Conservation (phyloP, 2,797 vertebrate genomes). For the Dendrocincla tyrannina region DNA sequence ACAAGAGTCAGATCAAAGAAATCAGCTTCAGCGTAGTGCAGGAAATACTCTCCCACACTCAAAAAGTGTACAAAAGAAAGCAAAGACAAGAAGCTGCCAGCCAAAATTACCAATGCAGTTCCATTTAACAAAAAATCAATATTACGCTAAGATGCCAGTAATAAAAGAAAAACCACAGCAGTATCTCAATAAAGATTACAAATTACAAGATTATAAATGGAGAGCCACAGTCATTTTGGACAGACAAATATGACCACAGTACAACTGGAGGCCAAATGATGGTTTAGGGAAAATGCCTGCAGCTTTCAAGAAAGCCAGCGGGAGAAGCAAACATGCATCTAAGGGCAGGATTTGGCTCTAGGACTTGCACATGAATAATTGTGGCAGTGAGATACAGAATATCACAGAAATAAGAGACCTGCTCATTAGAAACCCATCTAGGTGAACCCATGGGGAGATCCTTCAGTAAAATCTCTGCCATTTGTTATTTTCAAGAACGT, state of each 20-base stretch:
- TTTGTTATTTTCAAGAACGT: conserved; percentile 14
- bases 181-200: conserved; percentile 63
- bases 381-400: conserved; percentile 8
- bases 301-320: conserved; percentile 44
- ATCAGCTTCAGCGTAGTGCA: neutral
- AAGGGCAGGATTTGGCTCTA: conserved; percentile 33
- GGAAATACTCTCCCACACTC: neutral
- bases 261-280: conserved; percentile 30
- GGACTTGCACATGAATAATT: neutral
- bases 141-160: conserved; percentile 65
- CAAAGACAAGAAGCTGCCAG: conserved; percentile 24
- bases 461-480: neutral
- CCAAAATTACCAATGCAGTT: conserved; percentile 58
- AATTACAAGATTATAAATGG: conserved; percentile 67
- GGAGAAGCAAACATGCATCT: conserved; percentile 19
- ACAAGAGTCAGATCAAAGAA: conserved; percentile 28
- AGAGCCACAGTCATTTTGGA: conserved; percentile 54
- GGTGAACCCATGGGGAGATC: neutral
- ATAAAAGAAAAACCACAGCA: conserved; percentile 54
- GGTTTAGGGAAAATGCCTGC: conserved; percentile 36
- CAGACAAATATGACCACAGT: conserved; percentile 53
- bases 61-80: conserved; percentile 40
- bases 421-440: conserved; percentile 48
- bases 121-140: conserved; percentile 67
- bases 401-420: conserved; percentile 35